Percentiles rank a stretch among this genome's conserved stretches.
These are phyloP conservation scores for Emydura subglobosa DNA, from an alignment of 2,113 vertebrate genomes.

Conservation along the genomic window DNA sequence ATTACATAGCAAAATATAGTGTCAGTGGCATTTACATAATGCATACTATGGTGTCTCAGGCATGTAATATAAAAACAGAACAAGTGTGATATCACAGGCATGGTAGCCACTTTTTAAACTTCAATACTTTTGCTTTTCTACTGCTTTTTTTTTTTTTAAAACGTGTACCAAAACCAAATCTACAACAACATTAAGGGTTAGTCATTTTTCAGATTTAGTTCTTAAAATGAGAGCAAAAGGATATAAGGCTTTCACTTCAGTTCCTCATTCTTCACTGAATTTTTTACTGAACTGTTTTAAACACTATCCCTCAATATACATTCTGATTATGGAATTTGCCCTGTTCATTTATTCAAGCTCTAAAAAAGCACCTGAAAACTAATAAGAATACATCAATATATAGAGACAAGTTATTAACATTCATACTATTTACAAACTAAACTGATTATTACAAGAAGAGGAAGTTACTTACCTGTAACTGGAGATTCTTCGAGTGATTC, in stretches of 20 bases:
- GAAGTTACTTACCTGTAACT: too few species aligned
- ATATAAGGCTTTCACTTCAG: background rate
- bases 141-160: background rate
- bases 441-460: background rate
- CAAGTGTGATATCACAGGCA: background rate
- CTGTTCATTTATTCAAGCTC: background rate
- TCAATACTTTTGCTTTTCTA: background rate
- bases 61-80: background rate
- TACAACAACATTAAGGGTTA: background rate
- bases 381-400: background rate
- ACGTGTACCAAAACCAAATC: background rate
- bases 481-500: too few species aligned
- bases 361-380: background rate
- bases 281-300: background rate
- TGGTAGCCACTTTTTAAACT: background rate
- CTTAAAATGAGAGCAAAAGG: background rate
- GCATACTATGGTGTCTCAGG: background rate
- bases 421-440: background rate
- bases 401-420: background rate
- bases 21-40: background rate
- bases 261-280: background rate
- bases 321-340: background rate
- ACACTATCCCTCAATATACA: background rate
- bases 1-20: background rate
- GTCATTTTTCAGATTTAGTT: constrained; percentile 29